These are phyloP conservation scores for Herpetotheres cachinnans DNA, from an alignment of 2,113 vertebrate species.

Conservation along the genomic window DNA sequence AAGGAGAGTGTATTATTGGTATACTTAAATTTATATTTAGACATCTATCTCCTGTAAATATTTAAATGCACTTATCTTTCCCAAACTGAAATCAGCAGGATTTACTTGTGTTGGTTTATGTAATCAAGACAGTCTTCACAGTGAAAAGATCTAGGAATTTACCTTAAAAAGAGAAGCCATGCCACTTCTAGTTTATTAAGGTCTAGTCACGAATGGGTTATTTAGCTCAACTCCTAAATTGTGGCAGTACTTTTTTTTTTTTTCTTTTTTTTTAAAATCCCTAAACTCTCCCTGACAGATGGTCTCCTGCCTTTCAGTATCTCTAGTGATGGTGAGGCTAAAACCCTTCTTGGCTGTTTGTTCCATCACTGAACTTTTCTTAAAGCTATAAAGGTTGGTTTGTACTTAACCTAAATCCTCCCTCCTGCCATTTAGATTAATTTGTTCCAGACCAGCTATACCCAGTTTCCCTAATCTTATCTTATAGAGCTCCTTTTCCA, in stretches of 20 bases:
- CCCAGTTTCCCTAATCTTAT: background rate
- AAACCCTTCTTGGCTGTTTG: constrained; percentile 48
- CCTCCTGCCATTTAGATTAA: constrained; percentile 2
- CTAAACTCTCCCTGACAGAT: constrained; percentile 46
- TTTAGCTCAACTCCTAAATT: background rate
- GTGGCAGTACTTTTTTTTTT: background rate
- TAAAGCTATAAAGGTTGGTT: constrained; percentile 27
- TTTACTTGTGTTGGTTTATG: background rate
- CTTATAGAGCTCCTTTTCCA: background rate
- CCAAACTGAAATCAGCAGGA: background rate
- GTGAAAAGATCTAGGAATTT: background rate
- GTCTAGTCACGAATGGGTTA: background rate
- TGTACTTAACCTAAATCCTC: constrained; percentile 14
- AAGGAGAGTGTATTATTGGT: background rate
- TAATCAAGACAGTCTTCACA: background rate
- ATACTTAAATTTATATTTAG: background rate
- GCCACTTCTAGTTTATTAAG: background rate
- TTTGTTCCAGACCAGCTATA: constrained; percentile 23
- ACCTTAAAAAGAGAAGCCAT: background rate
- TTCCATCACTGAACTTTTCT: constrained; percentile 36
- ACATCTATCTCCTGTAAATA: background rate
- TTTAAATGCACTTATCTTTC: background rate
- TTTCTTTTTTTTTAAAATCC: background rate
- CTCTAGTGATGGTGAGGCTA: constrained; percentile 11
- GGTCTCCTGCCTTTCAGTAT: constrained; percentile 46